Evolutionary conservation across 2,888 invertebrate species (phyloP).

Genomic region (Bombylius discolor): DNA sequence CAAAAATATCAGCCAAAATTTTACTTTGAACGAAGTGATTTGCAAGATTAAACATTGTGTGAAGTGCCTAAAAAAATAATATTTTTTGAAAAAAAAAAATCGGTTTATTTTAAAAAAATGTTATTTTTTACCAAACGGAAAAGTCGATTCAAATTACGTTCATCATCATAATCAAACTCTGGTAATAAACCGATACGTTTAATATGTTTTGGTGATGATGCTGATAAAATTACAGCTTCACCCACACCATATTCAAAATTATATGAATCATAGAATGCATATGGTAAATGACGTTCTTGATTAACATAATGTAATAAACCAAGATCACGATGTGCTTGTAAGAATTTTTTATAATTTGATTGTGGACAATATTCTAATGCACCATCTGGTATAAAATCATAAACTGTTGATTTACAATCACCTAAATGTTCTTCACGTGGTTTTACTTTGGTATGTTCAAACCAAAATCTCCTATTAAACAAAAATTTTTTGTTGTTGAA

Average conservation of each 20-base stretch:
- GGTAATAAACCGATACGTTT: constrained; percentile 49
- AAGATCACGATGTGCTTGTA: constrained; percentile 34
- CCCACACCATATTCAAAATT: constrained; percentile 20
- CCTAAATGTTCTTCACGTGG: constrained; percentile 23
- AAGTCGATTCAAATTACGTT: constrained; percentile 50
- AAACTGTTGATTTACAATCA: constrained; percentile 29
- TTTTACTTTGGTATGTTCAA: constrained; percentile 27
- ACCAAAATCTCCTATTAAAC: background rate
- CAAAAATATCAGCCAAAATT: constrained; percentile 50
- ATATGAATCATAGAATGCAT: constrained; percentile 2
- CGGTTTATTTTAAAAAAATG: too few species aligned
- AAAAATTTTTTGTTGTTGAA: background rate
- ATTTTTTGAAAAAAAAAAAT: background rate
- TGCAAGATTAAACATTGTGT: constrained; percentile 54
- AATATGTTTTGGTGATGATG: constrained; percentile 55
- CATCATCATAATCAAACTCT: constrained; percentile 47
- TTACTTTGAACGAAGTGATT: constrained; percentile 53
- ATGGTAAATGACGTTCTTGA: constrained; percentile 25
- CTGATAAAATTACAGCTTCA: constrained; percentile 39
- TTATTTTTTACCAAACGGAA: constrained; percentile 25
- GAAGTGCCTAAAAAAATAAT: constrained; percentile 40
- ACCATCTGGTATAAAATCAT: constrained; percentile 31
- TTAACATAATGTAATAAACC: constrained; percentile 30
- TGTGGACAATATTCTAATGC: constrained; percentile 32
- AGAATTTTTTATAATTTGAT: constrained; percentile 32